Evolutionary conservation across 2,888 invertebrate species (phyloP).

Genomic region (Nezara viridula): DNA sequence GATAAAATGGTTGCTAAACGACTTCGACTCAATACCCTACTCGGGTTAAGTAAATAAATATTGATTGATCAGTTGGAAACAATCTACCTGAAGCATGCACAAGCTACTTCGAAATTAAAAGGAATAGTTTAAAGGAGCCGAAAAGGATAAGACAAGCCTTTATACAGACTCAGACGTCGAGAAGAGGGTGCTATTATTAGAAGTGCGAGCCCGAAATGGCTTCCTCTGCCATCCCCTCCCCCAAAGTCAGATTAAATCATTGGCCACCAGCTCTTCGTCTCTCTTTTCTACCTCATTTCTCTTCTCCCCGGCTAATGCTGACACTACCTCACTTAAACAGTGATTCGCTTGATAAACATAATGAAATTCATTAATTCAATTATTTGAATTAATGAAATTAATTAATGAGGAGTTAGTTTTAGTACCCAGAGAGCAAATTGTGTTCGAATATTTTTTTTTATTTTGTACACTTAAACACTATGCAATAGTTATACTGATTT

Average conservation of each 20-base stretch:
- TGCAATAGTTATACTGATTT: no score
- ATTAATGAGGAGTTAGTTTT: neutral
- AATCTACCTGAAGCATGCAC: neutral
- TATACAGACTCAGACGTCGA: constrained; percentile 22
- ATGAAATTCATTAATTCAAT: neutral
- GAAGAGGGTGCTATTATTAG: neutral
- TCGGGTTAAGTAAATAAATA: neutral
- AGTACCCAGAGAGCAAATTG: no score
- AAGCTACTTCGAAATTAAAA: neutral
- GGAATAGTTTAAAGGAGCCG: neutral
- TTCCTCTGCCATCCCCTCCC: neutral
- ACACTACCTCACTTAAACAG: neutral
- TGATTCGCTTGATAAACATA: neutral
- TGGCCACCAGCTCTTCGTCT: neutral
- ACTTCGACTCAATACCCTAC: neutral
- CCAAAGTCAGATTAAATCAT: constrained; percentile 3
- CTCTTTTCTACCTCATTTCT: constrained; percentile 34
- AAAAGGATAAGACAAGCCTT: constrained; percentile 15
- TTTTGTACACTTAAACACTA: no score
- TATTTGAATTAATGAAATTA: neutral
- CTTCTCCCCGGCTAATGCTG: neutral
- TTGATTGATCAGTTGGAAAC: neutral
- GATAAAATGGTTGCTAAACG: neutral
- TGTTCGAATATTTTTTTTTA: no score
- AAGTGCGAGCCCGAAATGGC: constrained; percentile 7